Evolutionary conservation across 2,113 vertebrate genomes (phyloP).

Genomic region (Girardinichthys multiradiatus): DNA sequence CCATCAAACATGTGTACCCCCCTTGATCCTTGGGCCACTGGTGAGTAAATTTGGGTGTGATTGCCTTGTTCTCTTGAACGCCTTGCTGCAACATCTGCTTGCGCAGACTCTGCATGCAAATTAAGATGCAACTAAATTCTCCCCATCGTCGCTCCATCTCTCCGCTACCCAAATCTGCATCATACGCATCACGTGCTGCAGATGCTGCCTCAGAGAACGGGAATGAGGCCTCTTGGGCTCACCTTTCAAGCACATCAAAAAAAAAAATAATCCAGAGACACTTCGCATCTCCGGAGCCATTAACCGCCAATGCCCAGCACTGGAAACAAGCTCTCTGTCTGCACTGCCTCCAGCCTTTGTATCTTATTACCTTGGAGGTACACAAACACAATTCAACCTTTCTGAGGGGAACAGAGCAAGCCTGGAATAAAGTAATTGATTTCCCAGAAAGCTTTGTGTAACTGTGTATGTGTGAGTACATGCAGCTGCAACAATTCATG

Average conservation of each 20-base stretch:
- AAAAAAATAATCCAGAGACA: conserved; percentile 33
- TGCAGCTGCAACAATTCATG: conserved; percentile 24
- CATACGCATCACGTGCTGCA: conserved; percentile 33
- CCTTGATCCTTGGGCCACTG: conserved; percentile 40
- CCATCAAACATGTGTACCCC: conserved; percentile 51
- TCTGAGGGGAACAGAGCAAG: conserved; percentile 34
- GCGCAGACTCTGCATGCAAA: conserved; percentile 52
- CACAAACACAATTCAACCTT: conserved; percentile 48
- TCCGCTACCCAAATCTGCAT: conserved; percentile 5
- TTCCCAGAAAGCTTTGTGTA: conserved; percentile 29
- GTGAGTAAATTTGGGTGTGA: conserved; percentile 52
- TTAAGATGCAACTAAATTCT: conserved; percentile 27
- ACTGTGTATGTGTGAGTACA: conserved; percentile 10
- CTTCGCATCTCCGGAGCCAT: conserved; percentile 55
- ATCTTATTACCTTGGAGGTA: conserved; percentile 45
- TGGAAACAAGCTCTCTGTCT: conserved; percentile 33
- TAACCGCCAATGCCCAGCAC: conserved; percentile 14
- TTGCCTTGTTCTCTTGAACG: conserved; percentile 38
- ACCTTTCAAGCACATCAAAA: conserved; percentile 56
- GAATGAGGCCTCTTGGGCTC: conserved; percentile 36
- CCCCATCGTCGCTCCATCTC: not conserved
- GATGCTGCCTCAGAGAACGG: conserved; percentile 18
- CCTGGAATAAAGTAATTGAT: conserved; percentile 51
- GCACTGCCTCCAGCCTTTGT: conserved; percentile 42
- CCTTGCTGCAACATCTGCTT: conserved; percentile 51